Percentiles rank a stretch among this genome's conserved stretches.
Conservation (phyloP, 2,113 vertebrate species). For the Lethenteron reissneri region DNA sequence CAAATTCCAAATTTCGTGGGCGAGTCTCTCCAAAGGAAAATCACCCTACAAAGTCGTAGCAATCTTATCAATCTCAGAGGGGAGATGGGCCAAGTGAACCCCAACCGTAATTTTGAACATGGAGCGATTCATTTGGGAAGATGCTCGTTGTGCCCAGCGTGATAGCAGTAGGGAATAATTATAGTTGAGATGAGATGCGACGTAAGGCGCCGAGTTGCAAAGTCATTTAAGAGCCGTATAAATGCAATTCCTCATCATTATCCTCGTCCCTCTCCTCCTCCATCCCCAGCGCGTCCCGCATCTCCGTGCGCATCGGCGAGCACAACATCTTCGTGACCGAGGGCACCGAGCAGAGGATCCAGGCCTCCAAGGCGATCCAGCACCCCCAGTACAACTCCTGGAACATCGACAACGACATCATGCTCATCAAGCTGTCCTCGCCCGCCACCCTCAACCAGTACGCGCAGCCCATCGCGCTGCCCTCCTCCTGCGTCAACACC, state of each 20-base stretch:
- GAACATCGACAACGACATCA: slow-evolving; percentile 42
- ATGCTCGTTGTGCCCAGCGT: too few relatives aligned
- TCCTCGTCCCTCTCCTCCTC: background rate
- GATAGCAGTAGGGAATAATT: too few relatives aligned
- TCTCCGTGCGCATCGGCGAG: slow-evolving; percentile 33
- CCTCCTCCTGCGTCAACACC: slow-evolving; percentile 22
- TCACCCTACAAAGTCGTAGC: too few relatives aligned
- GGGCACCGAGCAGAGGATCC: slow-evolving; percentile 28
- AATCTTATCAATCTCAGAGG: too few relatives aligned
- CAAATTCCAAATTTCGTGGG: too few relatives aligned
- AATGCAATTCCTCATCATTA: background rate
- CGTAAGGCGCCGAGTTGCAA: too few relatives aligned
- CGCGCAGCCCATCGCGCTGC: slow-evolving; percentile 27
- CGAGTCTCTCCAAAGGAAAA: too few relatives aligned
- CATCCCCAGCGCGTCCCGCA: slow-evolving; percentile 13
- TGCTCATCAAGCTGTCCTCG: slow-evolving; percentile 31
- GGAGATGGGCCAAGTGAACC: too few relatives aligned
- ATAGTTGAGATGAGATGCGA: too few relatives aligned
- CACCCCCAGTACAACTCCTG: slow-evolving; percentile 23
- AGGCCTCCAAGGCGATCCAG: slow-evolving; percentile 15
- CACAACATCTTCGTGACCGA: slow-evolving; percentile 30
- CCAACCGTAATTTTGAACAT: too few relatives aligned
- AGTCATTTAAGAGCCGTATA: too few relatives aligned
- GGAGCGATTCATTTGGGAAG: too few relatives aligned
- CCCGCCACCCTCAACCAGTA: slow-evolving; percentile 24